These are phyloP conservation scores for Orthosia cruda DNA, from an alignment of 2,888 invertebrate genomes.

Conservation along the genomic window DNA sequence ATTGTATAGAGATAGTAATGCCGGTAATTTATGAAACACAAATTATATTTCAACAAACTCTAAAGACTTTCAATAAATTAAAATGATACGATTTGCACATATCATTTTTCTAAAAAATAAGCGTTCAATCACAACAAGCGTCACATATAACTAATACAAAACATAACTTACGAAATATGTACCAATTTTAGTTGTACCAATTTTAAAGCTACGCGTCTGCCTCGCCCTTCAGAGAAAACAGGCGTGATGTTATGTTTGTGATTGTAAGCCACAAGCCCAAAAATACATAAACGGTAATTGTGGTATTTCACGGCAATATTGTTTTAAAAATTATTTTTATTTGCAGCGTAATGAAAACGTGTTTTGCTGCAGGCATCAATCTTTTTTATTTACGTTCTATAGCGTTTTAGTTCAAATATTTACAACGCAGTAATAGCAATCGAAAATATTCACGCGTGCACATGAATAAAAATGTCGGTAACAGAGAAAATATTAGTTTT, in stretches of 20 bases:
- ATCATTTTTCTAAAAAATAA: neutral
- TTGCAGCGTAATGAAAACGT: neutral
- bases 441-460: conserved; percentile 42
- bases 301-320: neutral
- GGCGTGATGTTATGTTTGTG: no score
- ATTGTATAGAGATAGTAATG: neutral
- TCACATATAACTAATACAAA: neutral
- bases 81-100: neutral
- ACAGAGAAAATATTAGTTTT: conserved; percentile 42
- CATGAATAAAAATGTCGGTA: conserved; percentile 54
- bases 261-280: neutral
- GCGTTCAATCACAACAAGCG: neutral
- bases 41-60: neutral
- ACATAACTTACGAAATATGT: neutral
- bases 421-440: conserved; percentile 36
- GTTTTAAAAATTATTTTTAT: neutral
- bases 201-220: no score
- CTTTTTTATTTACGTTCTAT: conserved; percentile 36
- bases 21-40: neutral
- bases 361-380: conserved; percentile 13
- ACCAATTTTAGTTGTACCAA: no score
- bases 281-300: neutral
- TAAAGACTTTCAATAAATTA: neutral
- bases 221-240: no score
- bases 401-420: conserved; percentile 51